Base-by-base conservation (phyloP, 2,797 vertebrate species). In the Notolepis coatsorum region DNA sequence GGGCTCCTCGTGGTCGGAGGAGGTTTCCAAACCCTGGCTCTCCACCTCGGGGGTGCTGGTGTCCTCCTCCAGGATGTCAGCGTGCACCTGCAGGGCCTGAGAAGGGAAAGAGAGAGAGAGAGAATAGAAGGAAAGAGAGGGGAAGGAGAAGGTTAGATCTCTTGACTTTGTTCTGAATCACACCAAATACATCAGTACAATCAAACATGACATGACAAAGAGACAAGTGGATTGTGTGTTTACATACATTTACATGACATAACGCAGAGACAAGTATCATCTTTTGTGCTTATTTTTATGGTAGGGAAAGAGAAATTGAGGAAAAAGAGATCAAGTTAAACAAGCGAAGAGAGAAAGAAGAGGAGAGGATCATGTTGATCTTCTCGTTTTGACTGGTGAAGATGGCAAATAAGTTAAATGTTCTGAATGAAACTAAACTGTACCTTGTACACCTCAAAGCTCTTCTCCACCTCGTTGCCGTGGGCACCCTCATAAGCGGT, bases 31-130 rank as follows among this genome's bases (percentile, higher is more conserved):
- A 21, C 80, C 83, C 80, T 91, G 90, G 79, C 55, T 87, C 52
- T 93, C 91, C 46, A 88, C 79, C 7, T 93, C 92, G 0, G 91
- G 88, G 35, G 91, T 93, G 84, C 93, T 94, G 55, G 87, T 86
- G 82, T 89, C 90, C 62, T 89, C 92, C 38, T 92, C 92, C 68
- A 90, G 27, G 13, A 85, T 25, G 15, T 89, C 81, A 0, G 77
- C 45, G 28, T 90, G 87, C 30, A 90, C 75, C 63, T 92, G 90
- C n/a, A 92, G 50, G 65, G 87, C 84, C 91, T 93, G 64, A 3
- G 53, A 43, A 51, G 30, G 17, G 23, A 42, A 12, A 42, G 4
- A 7, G 52, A 0, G 28, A 2, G 38, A 7, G 1, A 2, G 4
- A 60, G n/a, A 0, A 33, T 13, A 8, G n/a, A 3, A 12, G 23